A percentile compares a stretch with the other conserved stretches of the same genome.
These are phyloP conservation scores for Scaptomyza tumidula DNA, from an alignment of 2,888 invertebrate genomes.

Conservation along the genomic window DNA sequence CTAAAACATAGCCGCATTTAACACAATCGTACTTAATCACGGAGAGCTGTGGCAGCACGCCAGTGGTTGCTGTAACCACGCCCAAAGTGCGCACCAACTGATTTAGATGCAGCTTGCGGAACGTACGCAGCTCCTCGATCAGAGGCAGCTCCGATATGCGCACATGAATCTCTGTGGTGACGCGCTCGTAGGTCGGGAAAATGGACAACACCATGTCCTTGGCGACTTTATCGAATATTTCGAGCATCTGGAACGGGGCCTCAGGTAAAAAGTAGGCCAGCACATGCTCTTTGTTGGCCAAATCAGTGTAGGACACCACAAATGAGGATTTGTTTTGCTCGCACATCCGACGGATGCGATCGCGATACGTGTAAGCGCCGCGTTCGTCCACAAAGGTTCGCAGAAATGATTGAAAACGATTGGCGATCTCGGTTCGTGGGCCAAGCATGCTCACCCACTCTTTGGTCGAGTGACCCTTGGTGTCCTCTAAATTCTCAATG, in stretches of 20 bases:
- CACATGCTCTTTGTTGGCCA: conserved; percentile 96
- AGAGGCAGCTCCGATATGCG: conserved; percentile 97
- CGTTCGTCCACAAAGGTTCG: conserved; percentile 94
- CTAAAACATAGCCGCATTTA: conserved; percentile 96
- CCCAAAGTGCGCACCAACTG: conserved; percentile 97
- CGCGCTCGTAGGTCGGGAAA: conserved; percentile 98
- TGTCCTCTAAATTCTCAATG: conserved; percentile 99
- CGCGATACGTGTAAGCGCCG: conserved; percentile 95
- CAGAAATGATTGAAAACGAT: conserved; percentile 96
- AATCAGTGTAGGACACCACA: conserved; percentile 95
- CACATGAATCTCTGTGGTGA: conserved; percentile 96
- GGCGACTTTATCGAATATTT: conserved; percentile 97
- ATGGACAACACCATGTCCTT: conserved; percentile 96
- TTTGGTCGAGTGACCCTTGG: conserved; percentile 96
- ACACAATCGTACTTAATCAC: conserved; percentile 99
- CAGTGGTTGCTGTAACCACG: conserved; percentile 98
- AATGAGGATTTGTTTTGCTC: conserved; percentile 95
- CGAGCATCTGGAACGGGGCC: conserved; percentile 98
- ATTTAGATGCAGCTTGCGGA: conserved; percentile 95
- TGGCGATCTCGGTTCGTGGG: conserved; percentile 97
- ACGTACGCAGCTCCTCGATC: conserved; percentile 97
- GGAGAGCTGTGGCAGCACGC: conserved; percentile 97
- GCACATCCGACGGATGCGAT: conserved; percentile 97
- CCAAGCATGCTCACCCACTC: conserved; percentile 99
- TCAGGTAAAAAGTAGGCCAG: conserved; percentile 98